Evolutionary conservation across 1,140 invertebrate species (phyloP).

Genomic region (Drosophila prosaltans): DNA sequence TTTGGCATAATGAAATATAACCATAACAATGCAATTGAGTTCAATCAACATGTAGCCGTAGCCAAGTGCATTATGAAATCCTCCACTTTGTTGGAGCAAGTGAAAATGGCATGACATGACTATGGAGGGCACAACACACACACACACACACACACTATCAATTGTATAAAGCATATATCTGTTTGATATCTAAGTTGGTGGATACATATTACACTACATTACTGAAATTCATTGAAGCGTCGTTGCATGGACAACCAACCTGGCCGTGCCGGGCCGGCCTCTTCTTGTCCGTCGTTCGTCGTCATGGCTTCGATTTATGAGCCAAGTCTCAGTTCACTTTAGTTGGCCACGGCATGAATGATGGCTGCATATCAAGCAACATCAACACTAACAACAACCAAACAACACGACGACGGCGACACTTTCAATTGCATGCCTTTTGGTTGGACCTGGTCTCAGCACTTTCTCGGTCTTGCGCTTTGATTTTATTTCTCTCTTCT

Average conservation of each 20-base stretch:
- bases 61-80: slow-evolving; percentile 10
- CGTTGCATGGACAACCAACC: slow-evolving; percentile 22
- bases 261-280: background rate
- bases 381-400: slow-evolving; percentile 47
- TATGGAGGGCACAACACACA: slow-evolving; percentile 5
- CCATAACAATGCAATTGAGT: slow-evolving; percentile 8
- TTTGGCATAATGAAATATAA: slow-evolving; percentile 4
- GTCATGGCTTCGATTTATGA: slow-evolving; percentile 49
- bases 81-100: slow-evolving; percentile 17
- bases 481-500: slow-evolving; percentile 53
- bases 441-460: slow-evolving; percentile 21
- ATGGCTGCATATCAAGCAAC: slow-evolving; percentile 55
- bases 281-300: background rate
- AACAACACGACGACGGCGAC: slow-evolving; percentile 55
- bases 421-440: slow-evolving; percentile 73
- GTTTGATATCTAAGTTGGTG: slow-evolving; percentile 30
- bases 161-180: slow-evolving; percentile 25
- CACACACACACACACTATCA: background rate
- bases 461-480: slow-evolving; percentile 65
- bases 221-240: slow-evolving; percentile 44
- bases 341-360: slow-evolving; percentile 23
- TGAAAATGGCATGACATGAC: slow-evolving; percentile 26
- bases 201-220: slow-evolving; percentile 41
- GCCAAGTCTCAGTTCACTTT: slow-evolving; percentile 24
- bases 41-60: slow-evolving; percentile 14